Base-by-base conservation (phyloP, 2,888 invertebrate genomes). In the Eulithis testata region DNA sequence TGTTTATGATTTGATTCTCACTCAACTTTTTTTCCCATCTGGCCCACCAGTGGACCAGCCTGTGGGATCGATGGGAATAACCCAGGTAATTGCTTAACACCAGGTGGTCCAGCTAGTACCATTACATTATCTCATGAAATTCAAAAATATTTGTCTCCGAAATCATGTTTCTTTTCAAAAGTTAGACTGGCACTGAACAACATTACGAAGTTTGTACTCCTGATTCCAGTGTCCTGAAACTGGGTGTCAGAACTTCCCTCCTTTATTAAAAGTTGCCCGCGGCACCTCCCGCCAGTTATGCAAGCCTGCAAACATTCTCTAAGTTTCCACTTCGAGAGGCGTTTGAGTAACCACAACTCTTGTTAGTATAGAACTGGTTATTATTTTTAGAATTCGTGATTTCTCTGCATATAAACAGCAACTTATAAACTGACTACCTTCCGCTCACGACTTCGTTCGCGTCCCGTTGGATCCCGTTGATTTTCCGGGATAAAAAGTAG, bases 311-410 rank as follows among this genome's bases (percentile, higher is more conserved):
- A 69, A 69, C 66, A 72, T 70, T 69, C 72, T 43, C 45, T 54
- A 70, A 70, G 67, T 69, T 70, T 68, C 52, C 51, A 63, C 65
- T 68, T 63, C 55, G 59, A 66, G 66, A 63, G 63, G 64, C 70
- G 69, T 69, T 68, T 62, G 37, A 63, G 51, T 63, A 54, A 66
- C 67, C 61, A 31, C 50, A 60, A 70, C 9, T 21, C 55, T 40
- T 51, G 27, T 37, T 37, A 31, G 9, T 11, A 12, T 14, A 49
- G 21, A 12, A 45, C 45, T n/a, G 6, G 12, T 4, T 14, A 47
- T 47, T 21, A 21, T 2, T 21, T 14, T 7, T 14, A 47, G 2
- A 12, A 47, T 14, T 12, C 14, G n/a, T n/a, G n/a, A n/a, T n/a
- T n/a, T n/a, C n/a, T n/a, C n/a, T n/a, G n/a, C n/a, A n/a, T n/a